These are phyloP conservation scores for Tetranychus truncatus DNA, from an alignment of 2,888 invertebrate genomes.

Conservation along the genomic window DNA sequence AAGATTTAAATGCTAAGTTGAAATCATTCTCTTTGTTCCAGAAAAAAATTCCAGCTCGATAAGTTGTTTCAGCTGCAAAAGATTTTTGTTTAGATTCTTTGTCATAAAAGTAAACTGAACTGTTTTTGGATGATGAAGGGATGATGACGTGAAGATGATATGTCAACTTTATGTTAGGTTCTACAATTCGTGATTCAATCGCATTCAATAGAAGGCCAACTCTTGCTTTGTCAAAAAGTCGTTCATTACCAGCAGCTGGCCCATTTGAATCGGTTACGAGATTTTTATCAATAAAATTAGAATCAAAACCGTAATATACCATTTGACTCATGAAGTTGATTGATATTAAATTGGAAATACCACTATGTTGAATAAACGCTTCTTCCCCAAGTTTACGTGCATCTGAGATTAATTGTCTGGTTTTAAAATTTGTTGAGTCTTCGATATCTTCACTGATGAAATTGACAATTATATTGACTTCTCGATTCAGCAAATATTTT, in stretches of 20 bases:
- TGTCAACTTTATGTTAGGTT: conserved; percentile 18
- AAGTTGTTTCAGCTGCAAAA: conserved; percentile 27
- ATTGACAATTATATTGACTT: conserved; percentile 19
- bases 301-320: conserved; percentile 16
- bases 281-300: background rate
- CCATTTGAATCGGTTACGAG: background rate
- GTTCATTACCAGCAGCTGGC: conserved; percentile 4
- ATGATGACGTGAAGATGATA: conserved; percentile 18
- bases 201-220: conserved; percentile 33
- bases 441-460: conserved; percentile 18
- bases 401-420: background rate
- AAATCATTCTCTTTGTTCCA: conserved; percentile 24
- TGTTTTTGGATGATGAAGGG: conserved; percentile 8
- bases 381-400: background rate
- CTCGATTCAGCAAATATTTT: conserved; percentile 12
- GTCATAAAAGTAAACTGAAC: conserved; percentile 16
- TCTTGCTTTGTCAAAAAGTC: conserved; percentile 15
- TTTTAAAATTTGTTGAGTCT: background rate
- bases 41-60: conserved; percentile 29
- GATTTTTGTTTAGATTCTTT: conserved; percentile 9
- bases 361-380: conserved; percentile 11
- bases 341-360: conserved; percentile 12
- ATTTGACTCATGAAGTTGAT: conserved; percentile 20
- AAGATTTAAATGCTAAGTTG: conserved; percentile 15
- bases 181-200: conserved; percentile 33